These are phyloP conservation scores for Galerucella calmariensis DNA, from an alignment of 2,888 invertebrate genomes.

Conservation along the genomic window DNA sequence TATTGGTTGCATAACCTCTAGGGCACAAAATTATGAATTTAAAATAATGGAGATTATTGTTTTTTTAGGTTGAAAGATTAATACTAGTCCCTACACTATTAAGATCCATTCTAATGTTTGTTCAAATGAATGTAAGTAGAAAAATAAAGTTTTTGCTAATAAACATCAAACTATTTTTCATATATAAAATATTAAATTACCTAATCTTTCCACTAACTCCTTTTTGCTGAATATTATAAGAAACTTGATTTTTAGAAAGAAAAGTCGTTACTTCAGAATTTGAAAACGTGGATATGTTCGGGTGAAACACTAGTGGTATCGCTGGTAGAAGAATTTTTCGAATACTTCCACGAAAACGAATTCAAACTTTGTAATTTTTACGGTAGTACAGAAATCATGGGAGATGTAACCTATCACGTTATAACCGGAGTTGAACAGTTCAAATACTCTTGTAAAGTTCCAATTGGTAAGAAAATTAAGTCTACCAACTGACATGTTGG, in stretches of 20 bases:
- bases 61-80: slow-evolving; percentile 77
- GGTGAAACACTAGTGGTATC: slow-evolving; percentile 83
- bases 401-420: slow-evolving; percentile 85
- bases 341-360: slow-evolving; percentile 73
- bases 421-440: slow-evolving; percentile 73
- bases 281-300: slow-evolving; percentile 87
- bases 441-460: slow-evolving; percentile 75
- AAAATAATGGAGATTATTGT: slow-evolving; percentile 22
- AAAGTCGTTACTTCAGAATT: slow-evolving; percentile 67
- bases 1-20: too few species aligned
- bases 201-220: too few species aligned
- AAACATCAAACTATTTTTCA: not conserved
- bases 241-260: slow-evolving; percentile 61
- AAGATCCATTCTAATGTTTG: slow-evolving; percentile 80
- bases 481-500: too few species aligned
- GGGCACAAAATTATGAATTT: not conserved
- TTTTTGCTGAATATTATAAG: not conserved
- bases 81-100: slow-evolving; percentile 88
- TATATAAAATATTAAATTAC: too few species aligned
- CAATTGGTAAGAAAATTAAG: slow-evolving; percentile 75
- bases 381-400: slow-evolving; percentile 93
- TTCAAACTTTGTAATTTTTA: slow-evolving; percentile 87
- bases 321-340: slow-evolving; percentile 80
- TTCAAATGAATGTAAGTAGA: slow-evolving; percentile 69
- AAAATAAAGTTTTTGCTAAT: not conserved